Conservation (phyloP, 2,888 invertebrate genomes). For the Caenorhabditis sp. region DNA sequence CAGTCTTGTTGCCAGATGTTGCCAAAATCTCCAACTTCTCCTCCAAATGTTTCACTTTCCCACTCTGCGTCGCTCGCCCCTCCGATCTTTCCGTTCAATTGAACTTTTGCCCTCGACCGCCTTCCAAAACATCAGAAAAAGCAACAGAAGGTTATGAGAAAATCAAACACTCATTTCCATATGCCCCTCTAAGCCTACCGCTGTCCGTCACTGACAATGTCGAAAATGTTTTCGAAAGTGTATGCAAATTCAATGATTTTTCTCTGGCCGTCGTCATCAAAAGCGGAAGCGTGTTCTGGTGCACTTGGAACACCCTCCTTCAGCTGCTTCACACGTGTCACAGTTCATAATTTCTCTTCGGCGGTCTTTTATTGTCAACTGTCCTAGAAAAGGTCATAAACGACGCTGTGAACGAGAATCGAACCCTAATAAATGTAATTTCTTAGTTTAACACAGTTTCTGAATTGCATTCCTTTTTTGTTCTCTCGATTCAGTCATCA, state of each 20-base stretch:
- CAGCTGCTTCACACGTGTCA: conserved; percentile 37
- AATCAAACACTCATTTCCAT: conserved; percentile 26
- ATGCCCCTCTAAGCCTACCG: background rate
- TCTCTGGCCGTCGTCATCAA: background rate
- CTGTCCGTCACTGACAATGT: no score
- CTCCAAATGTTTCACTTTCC: conserved; percentile 27
- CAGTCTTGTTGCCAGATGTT: conserved; percentile 45
- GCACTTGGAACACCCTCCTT: background rate
- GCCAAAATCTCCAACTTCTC: background rate
- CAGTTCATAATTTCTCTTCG: conserved; percentile 14
- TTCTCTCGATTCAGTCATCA: background rate
- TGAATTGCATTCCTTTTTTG: no score
- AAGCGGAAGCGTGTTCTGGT: background rate
- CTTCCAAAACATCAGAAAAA: conserved; percentile 5
- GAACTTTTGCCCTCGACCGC: no score
- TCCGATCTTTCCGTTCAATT: conserved; percentile 4
- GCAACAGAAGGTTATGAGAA: conserved; percentile 32
- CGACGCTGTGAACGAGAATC: no score
- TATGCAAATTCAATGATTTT: conserved; percentile 8
- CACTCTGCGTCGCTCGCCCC: conserved; percentile 15
- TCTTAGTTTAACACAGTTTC: no score
- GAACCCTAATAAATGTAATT: no score
- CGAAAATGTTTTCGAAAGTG: background rate
- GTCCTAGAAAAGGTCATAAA: conserved; percentile 15
- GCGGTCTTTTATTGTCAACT: no score